Evolutionary conservation across 2,797 vertebrate genomes (phyloP).

Genomic region (Cygnus olor): DNA sequence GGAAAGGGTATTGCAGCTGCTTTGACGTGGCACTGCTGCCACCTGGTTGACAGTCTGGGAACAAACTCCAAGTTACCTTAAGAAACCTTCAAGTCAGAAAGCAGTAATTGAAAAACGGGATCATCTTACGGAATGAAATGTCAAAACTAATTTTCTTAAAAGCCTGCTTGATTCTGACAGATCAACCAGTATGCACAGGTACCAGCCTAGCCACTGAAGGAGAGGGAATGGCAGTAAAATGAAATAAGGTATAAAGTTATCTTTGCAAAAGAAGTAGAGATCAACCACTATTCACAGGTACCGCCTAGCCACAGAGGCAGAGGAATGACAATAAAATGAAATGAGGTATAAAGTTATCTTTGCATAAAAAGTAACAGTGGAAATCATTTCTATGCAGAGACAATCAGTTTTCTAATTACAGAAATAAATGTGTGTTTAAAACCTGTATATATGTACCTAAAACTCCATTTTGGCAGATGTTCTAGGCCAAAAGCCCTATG

Average conservation of each 20-base stretch:
- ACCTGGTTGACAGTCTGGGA: slow-evolving; percentile 83
- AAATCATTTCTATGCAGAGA: not conserved
- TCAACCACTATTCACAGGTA: not conserved
- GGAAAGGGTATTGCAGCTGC: slow-evolving; percentile 37
- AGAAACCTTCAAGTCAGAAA: not conserved
- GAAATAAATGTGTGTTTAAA: not conserved
- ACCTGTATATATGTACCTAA: not conserved
- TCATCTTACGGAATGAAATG: slow-evolving; percentile 39
- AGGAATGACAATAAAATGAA: not conserved
- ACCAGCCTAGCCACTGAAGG: not conserved
- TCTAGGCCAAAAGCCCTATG: not conserved
- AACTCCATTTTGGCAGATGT: not conserved
- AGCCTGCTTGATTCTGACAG: slow-evolving; percentile 39
- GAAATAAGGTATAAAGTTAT: not conserved
- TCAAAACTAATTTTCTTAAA: slow-evolving; percentile 62
- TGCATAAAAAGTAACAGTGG: not conserved
- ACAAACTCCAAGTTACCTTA: not conserved
- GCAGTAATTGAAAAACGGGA: slow-evolving; percentile 37
- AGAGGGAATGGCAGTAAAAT: not conserved
- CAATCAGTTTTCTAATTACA: not conserved
- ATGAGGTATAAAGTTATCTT: not conserved
- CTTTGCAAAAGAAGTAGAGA: not conserved
- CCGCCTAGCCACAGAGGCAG: not conserved
- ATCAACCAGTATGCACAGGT: not conserved
- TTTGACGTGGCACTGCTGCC: slow-evolving; percentile 88